These are phyloP conservation scores for Bombus waltoni DNA, from an alignment of 1,140 invertebrate genomes.

Conservation along the genomic window DNA sequence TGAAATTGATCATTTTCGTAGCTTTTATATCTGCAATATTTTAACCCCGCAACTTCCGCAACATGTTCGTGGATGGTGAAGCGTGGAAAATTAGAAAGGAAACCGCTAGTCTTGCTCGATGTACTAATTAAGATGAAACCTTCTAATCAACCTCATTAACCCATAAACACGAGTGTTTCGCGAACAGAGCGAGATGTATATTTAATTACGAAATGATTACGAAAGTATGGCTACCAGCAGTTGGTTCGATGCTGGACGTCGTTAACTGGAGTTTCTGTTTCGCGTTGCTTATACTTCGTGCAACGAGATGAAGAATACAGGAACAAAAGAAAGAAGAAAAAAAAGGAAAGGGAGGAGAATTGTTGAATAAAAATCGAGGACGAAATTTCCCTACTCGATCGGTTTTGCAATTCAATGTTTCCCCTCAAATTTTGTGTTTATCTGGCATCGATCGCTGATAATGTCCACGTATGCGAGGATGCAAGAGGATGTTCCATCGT, in stretches of 20 bases:
- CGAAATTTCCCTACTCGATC: conserved; percentile 17
- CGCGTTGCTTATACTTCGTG: not conserved
- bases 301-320: not conserved
- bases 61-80: too few relatives aligned
- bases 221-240: not conserved
- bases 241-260: not conserved
- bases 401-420: conserved; percentile 20
- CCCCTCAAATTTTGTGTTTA: conserved; percentile 17
- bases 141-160: conserved; percentile 61
- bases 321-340: not conserved
- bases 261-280: not conserved
- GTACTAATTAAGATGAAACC: conserved; percentile 60
- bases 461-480: not conserved
- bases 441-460: conserved; percentile 4
- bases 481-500: not conserved
- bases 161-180: conserved; percentile 1
- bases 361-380: conserved; percentile 6
- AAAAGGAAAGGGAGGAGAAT: rapidly evolving
- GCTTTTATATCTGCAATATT: not conserved
- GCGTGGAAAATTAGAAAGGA: conserved; percentile 4
- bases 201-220: conserved; percentile 6
- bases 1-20: too few relatives aligned
- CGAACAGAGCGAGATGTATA: not conserved
- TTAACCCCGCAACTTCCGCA: too few relatives aligned
- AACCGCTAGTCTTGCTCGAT: conserved; percentile 8